Evolutionary conservation across 53 echinoderm and acorn worm genomes (phyloP).

Genomic region (Apostichopus leukothele): DNA sequence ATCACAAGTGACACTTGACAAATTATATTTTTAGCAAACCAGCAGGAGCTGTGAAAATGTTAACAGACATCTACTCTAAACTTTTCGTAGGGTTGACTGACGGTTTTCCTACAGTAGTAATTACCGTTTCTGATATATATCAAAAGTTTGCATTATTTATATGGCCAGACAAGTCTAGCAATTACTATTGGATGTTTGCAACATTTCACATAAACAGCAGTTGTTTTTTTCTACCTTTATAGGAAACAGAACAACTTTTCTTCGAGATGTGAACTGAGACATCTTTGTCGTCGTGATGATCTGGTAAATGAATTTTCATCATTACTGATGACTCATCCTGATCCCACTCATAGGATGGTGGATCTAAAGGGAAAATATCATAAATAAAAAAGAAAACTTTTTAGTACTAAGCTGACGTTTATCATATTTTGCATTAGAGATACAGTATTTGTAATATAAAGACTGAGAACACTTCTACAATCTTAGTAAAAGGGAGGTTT

Average conservation of each 20-base stretch:
- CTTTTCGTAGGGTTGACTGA: no score
- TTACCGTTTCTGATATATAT: no score
- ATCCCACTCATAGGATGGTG: slow-evolving; percentile 18
- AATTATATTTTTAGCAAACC: no score
- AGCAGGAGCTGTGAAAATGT: no score
- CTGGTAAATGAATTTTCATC: slow-evolving; percentile 18
- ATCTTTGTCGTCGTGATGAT: neutral
- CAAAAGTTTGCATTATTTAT: no score
- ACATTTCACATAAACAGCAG: no score
- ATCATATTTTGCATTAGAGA: neutral
- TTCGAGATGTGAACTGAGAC: neutral
- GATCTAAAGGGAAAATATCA: neutral
- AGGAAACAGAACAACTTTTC: neutral
- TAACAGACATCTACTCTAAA: no score
- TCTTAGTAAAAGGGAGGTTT: no score
- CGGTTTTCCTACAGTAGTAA: no score
- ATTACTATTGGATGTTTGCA: no score
- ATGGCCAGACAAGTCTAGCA: no score
- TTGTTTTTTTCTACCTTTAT: neutral
- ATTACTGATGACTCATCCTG: slow-evolving; percentile 36
- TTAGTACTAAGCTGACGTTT: neutral
- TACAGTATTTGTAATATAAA: neutral
- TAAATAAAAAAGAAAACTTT: neutral
- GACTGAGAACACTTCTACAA: neutral
- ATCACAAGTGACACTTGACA: no score